Conservation (phyloP, 2,888 invertebrate species). For the Xanthia togata region DNA sequence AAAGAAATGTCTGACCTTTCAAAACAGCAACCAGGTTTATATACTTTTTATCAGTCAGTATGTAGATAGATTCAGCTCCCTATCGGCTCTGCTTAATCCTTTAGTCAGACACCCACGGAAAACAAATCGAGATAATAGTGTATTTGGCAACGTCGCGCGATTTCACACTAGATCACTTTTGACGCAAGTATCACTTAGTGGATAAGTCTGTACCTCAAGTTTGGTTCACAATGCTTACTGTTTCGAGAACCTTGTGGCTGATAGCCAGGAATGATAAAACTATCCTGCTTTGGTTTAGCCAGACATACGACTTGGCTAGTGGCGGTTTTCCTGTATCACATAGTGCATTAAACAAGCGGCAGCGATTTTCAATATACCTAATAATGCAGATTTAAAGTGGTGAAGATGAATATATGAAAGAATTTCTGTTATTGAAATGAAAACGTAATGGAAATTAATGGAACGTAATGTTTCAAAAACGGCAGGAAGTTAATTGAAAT, state of each 20-base stretch:
- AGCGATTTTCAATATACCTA: constrained; percentile 45
- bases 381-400: not conserved
- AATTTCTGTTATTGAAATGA: not conserved
- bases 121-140: constrained; percentile 44
- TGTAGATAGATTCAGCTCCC: constrained; percentile 49
- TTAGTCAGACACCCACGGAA: constrained; percentile 58
- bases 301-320: constrained; percentile 26
- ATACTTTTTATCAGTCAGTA: constrained; percentile 52
- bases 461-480: constrained; percentile 1
- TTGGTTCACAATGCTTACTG: constrained; percentile 55
- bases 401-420: not conserved
- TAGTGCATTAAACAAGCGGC: constrained; percentile 13
- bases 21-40: constrained; percentile 36
- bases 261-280: constrained; percentile 67
- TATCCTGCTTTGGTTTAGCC: constrained; percentile 57
- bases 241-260: constrained; percentile 61
- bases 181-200: constrained; percentile 3
- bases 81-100: constrained; percentile 61
- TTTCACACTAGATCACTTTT: constrained; percentile 7
- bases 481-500: constrained; percentile 30
- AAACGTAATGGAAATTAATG: too few species aligned
- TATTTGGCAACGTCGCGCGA: constrained; percentile 21
- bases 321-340: constrained; percentile 52
- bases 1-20: constrained; percentile 27
- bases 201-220: constrained; percentile 5